A percentile compares a stretch with the other conserved stretches of the same genome.
Evolutionary conservation across 2,113 vertebrate genomes (phyloP).

Genomic region (Lycaon pictus): DNA sequence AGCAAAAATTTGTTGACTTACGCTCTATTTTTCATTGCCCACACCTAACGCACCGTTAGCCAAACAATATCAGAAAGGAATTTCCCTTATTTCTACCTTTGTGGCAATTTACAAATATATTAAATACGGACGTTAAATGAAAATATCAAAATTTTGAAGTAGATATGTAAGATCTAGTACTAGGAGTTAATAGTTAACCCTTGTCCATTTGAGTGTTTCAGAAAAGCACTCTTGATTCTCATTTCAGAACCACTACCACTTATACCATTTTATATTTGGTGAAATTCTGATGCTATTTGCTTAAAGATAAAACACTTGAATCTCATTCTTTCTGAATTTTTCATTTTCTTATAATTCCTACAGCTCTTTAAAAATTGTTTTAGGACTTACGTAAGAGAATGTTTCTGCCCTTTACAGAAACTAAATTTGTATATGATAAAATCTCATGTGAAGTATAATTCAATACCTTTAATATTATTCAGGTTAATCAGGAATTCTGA

Average conservation of each 20-base stretch:
- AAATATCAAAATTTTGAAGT: constrained; percentile 36
- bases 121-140: background rate
- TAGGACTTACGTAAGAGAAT: background rate
- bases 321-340: background rate
- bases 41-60: background rate
- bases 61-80: background rate
- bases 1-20: background rate
- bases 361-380: constrained; percentile 23
- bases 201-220: background rate
- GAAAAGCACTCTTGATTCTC: background rate
- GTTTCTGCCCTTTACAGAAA: background rate
- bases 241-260: background rate
- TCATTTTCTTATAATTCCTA: background rate
- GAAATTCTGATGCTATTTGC: background rate
- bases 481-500: background rate
- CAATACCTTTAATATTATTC: background rate
- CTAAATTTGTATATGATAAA: background rate
- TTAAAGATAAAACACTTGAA: background rate
- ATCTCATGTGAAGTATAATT: constrained; percentile 21
- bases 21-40: background rate
- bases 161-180: background rate
- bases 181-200: background rate
- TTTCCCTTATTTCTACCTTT: background rate
- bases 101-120: background rate
- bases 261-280: background rate